Evolutionary conservation across 2,888 invertebrate genomes (phyloP).

Genomic region (Drosophila parthenogenetica): DNA sequence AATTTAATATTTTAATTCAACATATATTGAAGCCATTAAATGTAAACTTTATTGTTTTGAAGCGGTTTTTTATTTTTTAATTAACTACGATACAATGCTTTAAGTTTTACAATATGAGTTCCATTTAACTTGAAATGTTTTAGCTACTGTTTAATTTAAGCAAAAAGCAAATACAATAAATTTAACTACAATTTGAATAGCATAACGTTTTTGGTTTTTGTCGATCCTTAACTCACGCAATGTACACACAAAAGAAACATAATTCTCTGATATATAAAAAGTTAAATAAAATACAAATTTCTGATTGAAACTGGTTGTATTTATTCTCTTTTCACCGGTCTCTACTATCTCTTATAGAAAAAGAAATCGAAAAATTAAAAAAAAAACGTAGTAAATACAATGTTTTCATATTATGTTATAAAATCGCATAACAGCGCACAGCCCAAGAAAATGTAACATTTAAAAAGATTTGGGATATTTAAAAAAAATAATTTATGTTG

Average conservation of each 20-base stretch:
- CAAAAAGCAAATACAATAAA: slow-evolving; percentile 50
- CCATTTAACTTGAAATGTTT: slow-evolving; percentile 37
- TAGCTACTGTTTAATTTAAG: slow-evolving; percentile 31
- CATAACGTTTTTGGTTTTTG: slow-evolving; percentile 74
- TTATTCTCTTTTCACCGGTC: slow-evolving; percentile 16
- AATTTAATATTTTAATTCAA: slow-evolving; percentile 39
- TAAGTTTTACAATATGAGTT: slow-evolving; percentile 45
- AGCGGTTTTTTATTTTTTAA: slow-evolving; percentile 38
- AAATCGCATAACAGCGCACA: slow-evolving; percentile 70
- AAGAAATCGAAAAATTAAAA: slow-evolving; percentile 14
- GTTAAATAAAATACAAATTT: slow-evolving; percentile 39
- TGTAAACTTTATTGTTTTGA: slow-evolving; percentile 43
- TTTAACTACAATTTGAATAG: slow-evolving; percentile 75
- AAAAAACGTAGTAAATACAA: neutral
- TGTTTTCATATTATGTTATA: slow-evolving; percentile 17
- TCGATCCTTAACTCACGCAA: slow-evolving; percentile 43
- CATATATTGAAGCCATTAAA: slow-evolving; percentile 38
- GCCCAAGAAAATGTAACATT: slow-evolving; percentile 68
- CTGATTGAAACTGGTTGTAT: slow-evolving; percentile 20
- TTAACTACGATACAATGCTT: slow-evolving; percentile 57
- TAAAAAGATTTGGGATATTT: slow-evolving; percentile 13
- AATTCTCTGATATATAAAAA: slow-evolving; percentile 20
- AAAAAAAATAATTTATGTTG: slow-evolving; percentile 8
- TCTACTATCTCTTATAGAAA: neutral
- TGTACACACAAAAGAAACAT: slow-evolving; percentile 24